phyloP scores from a whole-genome alignment of 2,113 vertebrate genomes.

The Todiramphus saurophagus region DNA sequence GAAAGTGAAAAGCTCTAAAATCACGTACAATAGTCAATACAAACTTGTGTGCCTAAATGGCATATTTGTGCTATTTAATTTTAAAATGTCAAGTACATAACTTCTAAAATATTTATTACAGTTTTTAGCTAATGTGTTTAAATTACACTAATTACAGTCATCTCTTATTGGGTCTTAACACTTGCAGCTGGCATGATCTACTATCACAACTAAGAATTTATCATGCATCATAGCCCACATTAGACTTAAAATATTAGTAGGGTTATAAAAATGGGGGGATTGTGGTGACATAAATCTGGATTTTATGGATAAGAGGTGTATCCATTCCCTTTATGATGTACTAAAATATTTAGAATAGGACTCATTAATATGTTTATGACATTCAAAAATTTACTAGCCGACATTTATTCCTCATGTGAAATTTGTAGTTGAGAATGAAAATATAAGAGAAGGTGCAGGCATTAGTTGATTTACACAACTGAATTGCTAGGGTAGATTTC shows the following conservation, averaged over 20 bases:
- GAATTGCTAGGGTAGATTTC: conserved; percentile 6
- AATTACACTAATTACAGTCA: conserved; percentile 22
- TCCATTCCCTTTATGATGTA: conserved; percentile 34
- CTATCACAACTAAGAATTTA: conserved; percentile 2
- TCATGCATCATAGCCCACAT: not conserved
- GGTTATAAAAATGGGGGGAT: not conserved
- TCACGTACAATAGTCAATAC: not conserved
- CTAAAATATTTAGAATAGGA: conserved; percentile 55
- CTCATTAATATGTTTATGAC: conserved; percentile 42
- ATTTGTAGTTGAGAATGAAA: conserved; percentile 49
- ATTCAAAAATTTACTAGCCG: conserved; percentile 18
- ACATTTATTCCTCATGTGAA: conserved; percentile 35
- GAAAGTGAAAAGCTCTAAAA: not conserved
- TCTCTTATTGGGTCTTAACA: not conserved
- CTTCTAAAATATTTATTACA: not conserved
- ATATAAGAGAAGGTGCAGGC: not conserved
- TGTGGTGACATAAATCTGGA: conserved; percentile 39
- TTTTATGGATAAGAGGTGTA: conserved; percentile 29
- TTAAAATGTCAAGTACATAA: not conserved
- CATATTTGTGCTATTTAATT: not conserved
- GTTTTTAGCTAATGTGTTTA: conserved; percentile 17
- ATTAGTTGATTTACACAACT: conserved; percentile 19
- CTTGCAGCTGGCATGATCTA: not conserved
- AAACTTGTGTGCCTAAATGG: not conserved
- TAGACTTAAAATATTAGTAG: conserved; percentile 15